These are phyloP conservation scores for Epinotia bilunana DNA, from an alignment of 2,888 invertebrate species.

Conservation along the genomic window DNA sequence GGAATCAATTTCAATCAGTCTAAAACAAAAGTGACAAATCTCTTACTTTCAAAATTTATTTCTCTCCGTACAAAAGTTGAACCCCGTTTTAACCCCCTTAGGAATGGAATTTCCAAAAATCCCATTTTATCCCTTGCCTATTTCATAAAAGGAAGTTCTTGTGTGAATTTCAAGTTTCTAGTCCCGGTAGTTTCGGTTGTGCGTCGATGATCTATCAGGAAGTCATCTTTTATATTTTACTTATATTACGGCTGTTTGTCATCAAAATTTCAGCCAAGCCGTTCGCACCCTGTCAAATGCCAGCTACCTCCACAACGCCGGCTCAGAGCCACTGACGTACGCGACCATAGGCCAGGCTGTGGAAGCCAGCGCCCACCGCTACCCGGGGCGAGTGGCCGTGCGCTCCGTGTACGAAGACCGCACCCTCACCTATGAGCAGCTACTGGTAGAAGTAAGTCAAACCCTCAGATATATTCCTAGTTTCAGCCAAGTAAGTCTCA, in stretches of 20 bases:
- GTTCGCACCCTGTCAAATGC: conserved; percentile 55
- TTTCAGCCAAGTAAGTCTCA: conserved; percentile 58
- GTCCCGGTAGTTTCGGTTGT: too few relatives aligned
- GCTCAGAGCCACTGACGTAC: conserved; percentile 80
- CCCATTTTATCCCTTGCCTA: too few relatives aligned
- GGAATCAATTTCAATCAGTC: too few relatives aligned
- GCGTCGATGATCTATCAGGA: too few relatives aligned
- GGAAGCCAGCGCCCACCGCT: conserved; percentile 80
- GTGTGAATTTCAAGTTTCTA: too few relatives aligned
- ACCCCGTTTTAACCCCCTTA: too few relatives aligned
- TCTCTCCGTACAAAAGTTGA: too few relatives aligned
- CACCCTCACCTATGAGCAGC: conserved; percentile 83
- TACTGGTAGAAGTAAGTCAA: conserved; percentile 74
- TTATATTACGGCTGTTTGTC: not conserved
- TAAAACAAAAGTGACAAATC: too few relatives aligned
- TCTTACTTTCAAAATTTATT: too few relatives aligned
- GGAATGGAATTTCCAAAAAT: too few relatives aligned
- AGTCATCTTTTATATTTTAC: too few relatives aligned
- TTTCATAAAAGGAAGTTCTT: too few relatives aligned
- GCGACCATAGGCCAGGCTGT: conserved; percentile 86
- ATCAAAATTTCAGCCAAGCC: conserved; percentile 55
- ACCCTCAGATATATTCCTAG: not conserved
- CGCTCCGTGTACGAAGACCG: conserved; percentile 83
- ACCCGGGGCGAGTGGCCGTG: conserved; percentile 84
- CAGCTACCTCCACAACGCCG: conserved; percentile 85